Evolutionary conservation across 2,888 invertebrate species (phyloP).

Genomic region (Oscheius onirici): DNA sequence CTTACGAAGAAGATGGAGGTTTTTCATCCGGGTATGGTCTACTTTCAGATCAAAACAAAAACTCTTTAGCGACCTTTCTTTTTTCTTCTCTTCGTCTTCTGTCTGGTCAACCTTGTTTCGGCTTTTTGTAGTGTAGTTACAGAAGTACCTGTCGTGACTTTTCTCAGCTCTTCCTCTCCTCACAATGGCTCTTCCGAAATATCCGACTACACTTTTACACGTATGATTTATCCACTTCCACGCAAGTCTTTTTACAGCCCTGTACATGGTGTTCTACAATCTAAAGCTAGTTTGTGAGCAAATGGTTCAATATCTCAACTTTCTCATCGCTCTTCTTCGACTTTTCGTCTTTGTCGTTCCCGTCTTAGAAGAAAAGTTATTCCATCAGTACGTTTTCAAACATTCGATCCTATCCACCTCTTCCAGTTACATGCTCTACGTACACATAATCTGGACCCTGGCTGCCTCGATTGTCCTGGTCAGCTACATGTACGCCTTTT

Average conservation of each 20-base stretch:
- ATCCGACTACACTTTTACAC: neutral
- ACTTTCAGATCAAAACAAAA: neutral
- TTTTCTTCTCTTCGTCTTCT: neutral
- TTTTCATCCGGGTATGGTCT: neutral
- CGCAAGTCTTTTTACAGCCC: neutral
- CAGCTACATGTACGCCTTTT: neutral
- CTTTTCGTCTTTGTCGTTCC: neutral
- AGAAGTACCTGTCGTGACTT: neutral
- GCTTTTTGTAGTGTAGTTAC: neutral
- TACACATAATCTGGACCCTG: neutral
- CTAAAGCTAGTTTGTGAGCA: constrained; percentile 1
- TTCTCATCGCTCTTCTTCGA: constrained; percentile 2
- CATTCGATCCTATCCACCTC: neutral
- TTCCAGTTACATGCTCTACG: too few relatives aligned
- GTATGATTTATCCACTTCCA: neutral
- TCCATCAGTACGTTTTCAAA: neutral
- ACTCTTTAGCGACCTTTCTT: constrained; percentile 1
- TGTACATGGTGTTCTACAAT: neutral
- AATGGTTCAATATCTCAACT: constrained; percentile 5
- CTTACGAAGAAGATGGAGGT: neutral
- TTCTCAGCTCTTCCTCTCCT: neutral
- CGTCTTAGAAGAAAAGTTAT: neutral
- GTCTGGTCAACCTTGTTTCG: constrained; percentile 1
- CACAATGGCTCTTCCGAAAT: neutral
- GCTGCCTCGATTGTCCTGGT: constrained; percentile 1